Evolutionary conservation across 2,888 invertebrate genomes (phyloP).

Genomic region (Auanema freiburgensis): DNA sequence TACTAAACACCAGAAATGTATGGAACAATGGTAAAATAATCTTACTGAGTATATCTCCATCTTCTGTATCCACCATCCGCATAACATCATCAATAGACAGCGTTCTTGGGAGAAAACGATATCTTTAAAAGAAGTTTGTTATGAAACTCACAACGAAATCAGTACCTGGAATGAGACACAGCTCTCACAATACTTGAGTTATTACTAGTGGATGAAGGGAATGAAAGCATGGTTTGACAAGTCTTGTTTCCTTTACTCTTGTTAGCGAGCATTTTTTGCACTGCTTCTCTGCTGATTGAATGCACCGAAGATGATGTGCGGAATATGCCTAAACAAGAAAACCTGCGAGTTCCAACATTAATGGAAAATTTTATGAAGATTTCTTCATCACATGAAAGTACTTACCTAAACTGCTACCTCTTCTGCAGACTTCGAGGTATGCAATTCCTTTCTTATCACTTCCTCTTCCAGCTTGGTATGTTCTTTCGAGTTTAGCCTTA

Average conservation of each 20-base stretch:
- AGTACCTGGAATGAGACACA: slow-evolving; percentile 25
- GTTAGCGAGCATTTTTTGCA: slow-evolving; percentile 34
- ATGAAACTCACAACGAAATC: neutral
- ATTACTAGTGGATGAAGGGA: slow-evolving; percentile 40
- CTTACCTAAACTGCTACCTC: slow-evolving; percentile 33
- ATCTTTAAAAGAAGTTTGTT: slow-evolving; percentile 11
- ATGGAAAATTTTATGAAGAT: slow-evolving; percentile 10
- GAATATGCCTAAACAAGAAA: slow-evolving; percentile 29
- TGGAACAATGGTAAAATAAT: neutral
- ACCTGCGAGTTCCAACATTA: neutral
- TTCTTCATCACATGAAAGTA: slow-evolving; percentile 18
- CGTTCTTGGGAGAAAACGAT: slow-evolving; percentile 40
- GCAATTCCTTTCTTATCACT: slow-evolving; percentile 7
- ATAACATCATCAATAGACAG: slow-evolving; percentile 61
- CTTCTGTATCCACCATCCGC: slow-evolving; percentile 45
- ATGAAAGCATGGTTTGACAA: slow-evolving; percentile 58
- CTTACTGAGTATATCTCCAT: slow-evolving; percentile 28
- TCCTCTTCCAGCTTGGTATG: slow-evolving; percentile 48
- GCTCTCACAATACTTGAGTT: slow-evolving; percentile 31
- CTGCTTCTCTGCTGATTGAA: slow-evolving; percentile 31
- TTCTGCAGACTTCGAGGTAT: slow-evolving; percentile 10
- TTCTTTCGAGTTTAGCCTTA: slow-evolving; percentile 53
- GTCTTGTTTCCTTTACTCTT: slow-evolving; percentile 37
- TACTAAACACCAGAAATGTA: slow-evolving; percentile 45
- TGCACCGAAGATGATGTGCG: slow-evolving; percentile 36